Percentiles rank a stretch among this genome's conserved stretches.
Evolutionary conservation across 2,797 vertebrate species (phyloP).

Genomic region (Pantherophis alleghaniensis): DNA sequence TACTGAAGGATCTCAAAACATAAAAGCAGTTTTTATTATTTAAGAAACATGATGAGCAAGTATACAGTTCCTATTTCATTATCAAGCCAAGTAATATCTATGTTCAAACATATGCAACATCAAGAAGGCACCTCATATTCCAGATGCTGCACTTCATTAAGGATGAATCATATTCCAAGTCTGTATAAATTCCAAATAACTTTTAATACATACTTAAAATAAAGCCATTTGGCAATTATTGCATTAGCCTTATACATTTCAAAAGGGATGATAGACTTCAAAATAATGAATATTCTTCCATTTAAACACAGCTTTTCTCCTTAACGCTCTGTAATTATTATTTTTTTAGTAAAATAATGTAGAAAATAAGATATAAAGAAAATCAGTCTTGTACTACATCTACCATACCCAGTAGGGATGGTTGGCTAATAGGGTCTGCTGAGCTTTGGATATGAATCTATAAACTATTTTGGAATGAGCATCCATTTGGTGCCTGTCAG

Average conservation of each 20-base stretch:
- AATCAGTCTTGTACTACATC: not conserved
- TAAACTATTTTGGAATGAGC: not conserved
- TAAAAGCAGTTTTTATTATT: not conserved
- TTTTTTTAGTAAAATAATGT: not conserved
- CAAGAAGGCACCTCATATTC: too few relatives aligned
- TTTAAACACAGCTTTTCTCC: not conserved
- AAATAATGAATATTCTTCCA: not conserved
- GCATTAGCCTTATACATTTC: not conserved
- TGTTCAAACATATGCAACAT: not conserved
- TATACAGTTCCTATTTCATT: not conserved
- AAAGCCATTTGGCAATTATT: not conserved
- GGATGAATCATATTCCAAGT: not conserved
- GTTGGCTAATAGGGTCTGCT: not conserved
- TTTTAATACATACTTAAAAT: not conserved
- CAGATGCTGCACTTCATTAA: not conserved
- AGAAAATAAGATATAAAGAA: not conserved
- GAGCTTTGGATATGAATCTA: not conserved
- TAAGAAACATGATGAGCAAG: not conserved
- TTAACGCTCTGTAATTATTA: not conserved
- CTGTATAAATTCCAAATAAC: not conserved
- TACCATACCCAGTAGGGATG: not conserved
- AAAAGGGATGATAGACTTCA: not conserved
- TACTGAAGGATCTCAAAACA: not conserved
- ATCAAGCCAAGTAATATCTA: not conserved
- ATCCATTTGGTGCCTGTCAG: not conserved